A percentile compares a stretch with the other conserved stretches of the same genome.
phyloP scores from a whole-genome alignment of 2,888 invertebrate species.

The Eupelmus urozonus region DNA sequence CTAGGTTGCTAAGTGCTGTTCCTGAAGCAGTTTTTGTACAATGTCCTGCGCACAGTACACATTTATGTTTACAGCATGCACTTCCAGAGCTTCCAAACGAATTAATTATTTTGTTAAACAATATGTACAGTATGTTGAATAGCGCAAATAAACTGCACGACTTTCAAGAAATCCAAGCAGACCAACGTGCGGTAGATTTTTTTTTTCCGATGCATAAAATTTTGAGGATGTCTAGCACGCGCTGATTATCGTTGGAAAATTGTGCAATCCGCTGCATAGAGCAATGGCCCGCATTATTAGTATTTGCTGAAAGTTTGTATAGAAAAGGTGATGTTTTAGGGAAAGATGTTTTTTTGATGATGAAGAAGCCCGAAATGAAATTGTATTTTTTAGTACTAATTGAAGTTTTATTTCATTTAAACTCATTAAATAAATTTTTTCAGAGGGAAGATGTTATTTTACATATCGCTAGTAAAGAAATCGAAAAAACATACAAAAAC shows the following conservation, averaged over 20 bases:
- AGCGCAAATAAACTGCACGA: constrained; percentile 7
- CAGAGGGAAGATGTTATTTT: neutral
- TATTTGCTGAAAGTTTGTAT: neutral
- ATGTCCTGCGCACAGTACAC: neutral
- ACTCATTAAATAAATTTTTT: neutral
- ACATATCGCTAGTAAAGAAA: neutral
- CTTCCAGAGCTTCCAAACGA: neutral
- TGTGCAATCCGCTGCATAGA: neutral
- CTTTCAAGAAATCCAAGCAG: neutral
- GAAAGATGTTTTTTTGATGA: neutral
- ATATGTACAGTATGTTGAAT: neutral
- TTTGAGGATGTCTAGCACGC: neutral
- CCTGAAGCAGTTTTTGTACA: neutral
- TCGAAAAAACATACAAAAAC: neutral
- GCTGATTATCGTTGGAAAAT: constrained; percentile 3
- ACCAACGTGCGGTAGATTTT: no score
- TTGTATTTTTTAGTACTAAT: neutral
- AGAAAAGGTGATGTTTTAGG: neutral
- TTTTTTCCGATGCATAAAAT: neutral
- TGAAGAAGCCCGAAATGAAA: neutral
- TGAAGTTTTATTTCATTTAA: neutral
- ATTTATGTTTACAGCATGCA: neutral
- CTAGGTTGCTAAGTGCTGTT: neutral
- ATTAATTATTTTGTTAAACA: neutral
- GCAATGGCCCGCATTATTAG: neutral